Evolutionary conservation across 2,113 vertebrate species (phyloP), one percentile per base, ranked within the genome.

Genomic region (Phrynosoma blainvillii): DNA sequence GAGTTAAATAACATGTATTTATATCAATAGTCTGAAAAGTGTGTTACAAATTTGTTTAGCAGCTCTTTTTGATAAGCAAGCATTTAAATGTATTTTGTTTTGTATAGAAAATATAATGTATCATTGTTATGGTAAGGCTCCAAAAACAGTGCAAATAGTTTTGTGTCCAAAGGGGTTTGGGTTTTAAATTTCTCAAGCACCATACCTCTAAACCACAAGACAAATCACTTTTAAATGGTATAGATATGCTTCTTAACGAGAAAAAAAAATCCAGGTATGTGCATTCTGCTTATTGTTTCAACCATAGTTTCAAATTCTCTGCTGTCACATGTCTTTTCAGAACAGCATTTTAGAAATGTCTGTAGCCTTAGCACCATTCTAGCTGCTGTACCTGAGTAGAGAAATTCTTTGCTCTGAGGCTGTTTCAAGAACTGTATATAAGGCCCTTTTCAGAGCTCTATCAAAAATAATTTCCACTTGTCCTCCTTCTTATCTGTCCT

Each of bases 1-100:
- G 85, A 36, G 40, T 87, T 18, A 54, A 25, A 62, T 54, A 66
- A 78, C n/a, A 90, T 91, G 89, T 84, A 14, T 11, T 79, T 77
- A 36, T 36, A 36, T 36, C 36, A 36, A 36, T 36, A 36, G 1
- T 36, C 36, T 36, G 36, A 36, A 36, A 36, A 36, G 36, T 36
- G 36, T 4, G 1, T n/a, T 21, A 5, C 32, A 62, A 32, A 14
- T 54, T 56, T 54, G 40, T 25, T 9, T 32, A 11, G 30, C 78
- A 66, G 40, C 20, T 59, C 78, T 1, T 3, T 66, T 10, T 68
- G 80, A 25, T 77, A 13, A 7, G 36, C 11, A 36, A 27, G 4
- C 16, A 2, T 59, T 10, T 59, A 3, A 5, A 32, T 68, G 27
- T 52, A 0, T 0, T 65, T 9, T 88, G 10, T 90, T 54, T 32